These are phyloP conservation scores for Heliconius nattereri DNA, from an alignment of 1,140 invertebrate genomes.

Conservation along the genomic window DNA sequence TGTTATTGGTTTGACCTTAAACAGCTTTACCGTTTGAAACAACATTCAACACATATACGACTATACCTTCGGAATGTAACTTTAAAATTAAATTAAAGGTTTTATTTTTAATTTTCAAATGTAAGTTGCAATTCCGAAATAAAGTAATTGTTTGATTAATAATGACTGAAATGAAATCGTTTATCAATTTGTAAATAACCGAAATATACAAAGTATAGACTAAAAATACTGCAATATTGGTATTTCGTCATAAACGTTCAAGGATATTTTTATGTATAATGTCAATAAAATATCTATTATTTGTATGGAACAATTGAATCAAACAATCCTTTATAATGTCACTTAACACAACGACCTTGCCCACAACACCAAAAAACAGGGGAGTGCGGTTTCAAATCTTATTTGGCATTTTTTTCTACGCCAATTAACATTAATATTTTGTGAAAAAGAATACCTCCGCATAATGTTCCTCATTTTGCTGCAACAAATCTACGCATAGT, in stretches of 20 bases:
- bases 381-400: background rate
- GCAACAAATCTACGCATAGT: constrained; percentile 98
- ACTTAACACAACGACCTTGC: constrained; percentile 1
- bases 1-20: constrained; percentile 30
- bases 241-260: too few relatives aligned
- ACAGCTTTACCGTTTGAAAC: constrained; percentile 59
- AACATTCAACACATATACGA: constrained; percentile 53
- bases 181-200: too few relatives aligned
- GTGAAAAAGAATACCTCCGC: constrained; percentile 91
- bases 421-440: background rate
- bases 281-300: too few relatives aligned
- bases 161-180: background rate
- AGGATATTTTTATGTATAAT: too few relatives aligned
- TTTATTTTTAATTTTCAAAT: background rate
- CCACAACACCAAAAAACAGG: constrained; percentile 5
- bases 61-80: constrained; percentile 23
- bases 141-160: constrained; percentile 22
- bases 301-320: background rate
- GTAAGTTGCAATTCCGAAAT: constrained; percentile 16
- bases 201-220: too few relatives aligned
- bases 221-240: too few relatives aligned
- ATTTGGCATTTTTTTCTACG: background rate
- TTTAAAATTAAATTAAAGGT: background rate
- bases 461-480: constrained; percentile 99
- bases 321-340: background rate